Base-by-base conservation (phyloP, 2,113 vertebrate species). In the Anthoscopus minutus region DNA sequence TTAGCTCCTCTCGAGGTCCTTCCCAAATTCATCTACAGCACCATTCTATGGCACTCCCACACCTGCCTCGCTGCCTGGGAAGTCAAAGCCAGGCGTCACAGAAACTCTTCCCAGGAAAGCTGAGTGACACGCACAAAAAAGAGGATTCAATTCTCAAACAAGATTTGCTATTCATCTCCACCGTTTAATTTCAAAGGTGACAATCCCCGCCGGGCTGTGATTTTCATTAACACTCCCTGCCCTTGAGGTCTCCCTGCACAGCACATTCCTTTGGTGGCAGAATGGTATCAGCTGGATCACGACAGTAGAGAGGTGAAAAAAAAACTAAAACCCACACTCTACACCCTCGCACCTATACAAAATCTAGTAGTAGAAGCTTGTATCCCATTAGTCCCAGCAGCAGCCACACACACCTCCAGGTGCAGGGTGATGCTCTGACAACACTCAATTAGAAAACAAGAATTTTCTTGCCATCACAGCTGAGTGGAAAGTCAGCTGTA, bases 131-230 rank as follows among this genome's bases (percentile, higher is more conserved):
- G 2, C 18, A 31, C 31, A 42, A 27, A 62, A 51, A 53, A 72
- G 57, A 23, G 37, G 74, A 76, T 42, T 51, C 45, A 25, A 74
- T 51, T 58, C 62, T 79, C 64, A 37, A 22, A 31, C 27, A 65
- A 61, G 90, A 45, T 69, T 85, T 93, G 66, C 81, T 94, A 86
- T 47, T 93, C 44, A 37, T 92, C 78, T 70, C 70, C n/a, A 31
- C 27, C 0, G 25, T 91, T 92, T 80, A 31, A 80, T 95, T 86
- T 91, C 77, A 71, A 80, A 84, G 81, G 79, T 89, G 92, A 92
- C 60, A 38, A 73, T 90, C 80, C 80, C 53, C 6, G 0, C 84
- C 20, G 73, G 78, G 81, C 61, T 66, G 30, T 7, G 50, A 86
- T 93, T 82, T 89, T 60, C 91, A 65, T 80, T 86, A 85, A 72